Conservation (phyloP, 2,797 vertebrate genomes). For the Furcifer pardalis region DNA sequence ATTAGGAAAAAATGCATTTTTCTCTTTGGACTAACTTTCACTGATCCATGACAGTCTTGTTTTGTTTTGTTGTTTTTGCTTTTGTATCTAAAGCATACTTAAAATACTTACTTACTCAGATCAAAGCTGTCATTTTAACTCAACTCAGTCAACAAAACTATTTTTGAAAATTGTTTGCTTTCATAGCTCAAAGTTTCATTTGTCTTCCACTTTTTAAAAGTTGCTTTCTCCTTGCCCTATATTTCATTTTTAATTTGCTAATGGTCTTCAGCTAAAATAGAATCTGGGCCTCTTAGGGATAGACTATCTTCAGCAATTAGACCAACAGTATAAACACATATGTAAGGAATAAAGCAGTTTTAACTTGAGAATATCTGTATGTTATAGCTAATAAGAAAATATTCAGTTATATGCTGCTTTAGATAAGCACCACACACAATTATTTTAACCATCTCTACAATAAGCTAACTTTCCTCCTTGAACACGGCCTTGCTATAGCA, state of each 20-base stretch:
- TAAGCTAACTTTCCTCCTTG: background rate
- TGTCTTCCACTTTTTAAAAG: conserved; percentile 13
- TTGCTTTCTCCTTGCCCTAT: conserved; percentile 68
- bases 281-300: conserved; percentile 55
- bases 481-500: background rate
- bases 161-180: conserved; percentile 25
- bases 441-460: background rate
- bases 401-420: background rate
- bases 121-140: background rate
- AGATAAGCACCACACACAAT: background rate
- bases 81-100: too few species aligned
- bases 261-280: conserved; percentile 68
- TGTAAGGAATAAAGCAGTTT: conserved; percentile 14
- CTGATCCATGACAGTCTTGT: background rate
- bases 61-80: too few species aligned
- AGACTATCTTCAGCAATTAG: conserved; percentile 58
- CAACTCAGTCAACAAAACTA: conserved; percentile 1
- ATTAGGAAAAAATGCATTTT: background rate
- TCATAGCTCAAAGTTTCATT: background rate
- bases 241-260: conserved; percentile 54
- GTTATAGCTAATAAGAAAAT: background rate
- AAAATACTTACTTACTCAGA: background rate
- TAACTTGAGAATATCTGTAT: background rate
- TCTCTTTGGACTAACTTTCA: background rate
- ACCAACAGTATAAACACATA: conserved; percentile 39